Base-by-base conservation (phyloP, 2,797 vertebrate genomes). In the Lycodopsis pacificus region DNA sequence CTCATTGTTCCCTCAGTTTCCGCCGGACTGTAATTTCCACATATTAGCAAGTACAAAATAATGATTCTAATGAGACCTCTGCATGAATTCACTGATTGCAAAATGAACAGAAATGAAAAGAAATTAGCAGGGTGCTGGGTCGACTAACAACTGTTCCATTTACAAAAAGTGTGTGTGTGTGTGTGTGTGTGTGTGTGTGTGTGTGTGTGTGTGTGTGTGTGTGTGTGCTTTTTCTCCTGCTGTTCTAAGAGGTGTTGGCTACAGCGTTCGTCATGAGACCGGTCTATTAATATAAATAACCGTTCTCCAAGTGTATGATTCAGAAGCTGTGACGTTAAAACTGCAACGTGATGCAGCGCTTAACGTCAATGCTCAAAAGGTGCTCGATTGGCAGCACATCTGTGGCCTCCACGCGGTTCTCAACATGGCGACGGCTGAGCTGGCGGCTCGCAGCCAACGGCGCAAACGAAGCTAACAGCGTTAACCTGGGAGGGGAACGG, bases 281-380 rank as follows among this genome's bases (percentile, higher is more conserved):
- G 54, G 34, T 69, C 68, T 86, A 89, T 82, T 88, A 87, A 87
- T 84, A 89, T 2, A 25, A 2, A 77, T 76, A 76, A 75, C 58
- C 56, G 76, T 80, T 83, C 54, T 85, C 42, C 54, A 22, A 67
- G 65, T 58, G 71, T 76, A 27, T 86, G 88, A 90, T 80, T 88
- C 85, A 87, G 70, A 76, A 51, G 30, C 75, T 69, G 76, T 70
- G 79, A 81, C 66, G 76, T 22, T 73, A 67, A 49, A 62, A 65
- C 61, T 75, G 71, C 65, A 57, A 27, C 38, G 48, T 77, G 77
- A 77, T 62, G 68, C 65, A 76, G 77, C 59, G 51, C 71, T 74
- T 70, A 32, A 11, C 3, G 4, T 59, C 59, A 32, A 51, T 9
- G 49, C 68, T 48, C 44, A 12, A 49, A 49, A 49, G 48, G 19